Conservation (phyloP, 2,888 invertebrate genomes). For the Chrysolina oricalcia region DNA sequence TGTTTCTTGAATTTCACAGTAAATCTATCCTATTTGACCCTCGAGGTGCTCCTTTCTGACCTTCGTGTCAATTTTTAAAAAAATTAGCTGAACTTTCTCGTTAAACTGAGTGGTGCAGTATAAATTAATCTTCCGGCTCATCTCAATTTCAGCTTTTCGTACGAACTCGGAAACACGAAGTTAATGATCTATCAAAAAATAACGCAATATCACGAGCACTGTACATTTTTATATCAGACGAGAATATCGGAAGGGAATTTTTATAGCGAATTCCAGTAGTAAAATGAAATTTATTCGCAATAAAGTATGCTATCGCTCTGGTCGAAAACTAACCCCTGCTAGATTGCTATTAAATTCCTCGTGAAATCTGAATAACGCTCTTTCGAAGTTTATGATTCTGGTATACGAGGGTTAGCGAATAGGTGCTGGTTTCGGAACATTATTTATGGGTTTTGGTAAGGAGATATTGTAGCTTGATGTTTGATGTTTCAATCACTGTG, state of each 20-base stretch:
- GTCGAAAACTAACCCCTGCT: slow-evolving; percentile 42
- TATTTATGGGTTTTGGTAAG: too few relatives aligned
- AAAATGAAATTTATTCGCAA: slow-evolving; percentile 49
- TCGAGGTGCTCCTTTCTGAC: too few relatives aligned
- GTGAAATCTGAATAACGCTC: slow-evolving; percentile 51
- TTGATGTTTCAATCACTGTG: too few relatives aligned
- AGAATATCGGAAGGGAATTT: slow-evolving; percentile 48
- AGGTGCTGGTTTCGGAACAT: too few relatives aligned
- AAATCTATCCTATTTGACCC: too few relatives aligned
- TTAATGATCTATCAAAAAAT: slow-evolving; percentile 19
- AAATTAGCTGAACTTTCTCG: not conserved
- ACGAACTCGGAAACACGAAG: slow-evolving; percentile 4
- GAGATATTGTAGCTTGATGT: too few relatives aligned
- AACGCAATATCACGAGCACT: slow-evolving; percentile 28
- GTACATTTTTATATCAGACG: slow-evolving; percentile 38
- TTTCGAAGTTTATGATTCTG: not conserved
- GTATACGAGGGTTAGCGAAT: slow-evolving; percentile 1
- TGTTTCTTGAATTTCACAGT: too few relatives aligned
- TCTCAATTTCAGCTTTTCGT: not conserved
- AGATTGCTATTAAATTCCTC: slow-evolving; percentile 56
- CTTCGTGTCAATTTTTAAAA: too few relatives aligned
- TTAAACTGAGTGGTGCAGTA: not conserved
- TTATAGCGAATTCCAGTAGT: slow-evolving; percentile 44
- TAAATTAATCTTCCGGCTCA: slow-evolving; percentile 1
- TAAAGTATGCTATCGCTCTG: slow-evolving; percentile 44